These are phyloP conservation scores for Halisarca cf. caerulea DNA, from an alignment of 37 sponge, comb jelly and placozoan species.

Conservation along the genomic window DNA sequence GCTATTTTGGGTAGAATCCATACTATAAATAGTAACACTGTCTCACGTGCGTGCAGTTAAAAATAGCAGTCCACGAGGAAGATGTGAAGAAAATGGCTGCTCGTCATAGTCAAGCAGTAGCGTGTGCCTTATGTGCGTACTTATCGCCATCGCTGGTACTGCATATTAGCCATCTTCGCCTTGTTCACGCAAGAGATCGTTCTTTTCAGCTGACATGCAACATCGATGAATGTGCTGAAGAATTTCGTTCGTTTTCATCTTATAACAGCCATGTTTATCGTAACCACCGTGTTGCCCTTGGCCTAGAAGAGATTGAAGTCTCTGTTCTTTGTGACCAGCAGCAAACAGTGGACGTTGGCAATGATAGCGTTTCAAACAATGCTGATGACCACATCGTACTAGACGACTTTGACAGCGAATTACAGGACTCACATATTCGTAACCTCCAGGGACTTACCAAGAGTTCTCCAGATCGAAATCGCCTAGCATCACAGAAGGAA, in stretches of 20 bases:
- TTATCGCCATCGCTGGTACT: conserved; percentile 12
- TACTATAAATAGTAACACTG: no score
- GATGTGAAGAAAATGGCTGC: not conserved
- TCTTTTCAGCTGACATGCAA: conserved; percentile 32
- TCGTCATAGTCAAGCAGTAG: no score
- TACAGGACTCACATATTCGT: no score
- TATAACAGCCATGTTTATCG: conserved; percentile 44
- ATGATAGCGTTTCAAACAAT: not conserved
- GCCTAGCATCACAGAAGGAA: not conserved
- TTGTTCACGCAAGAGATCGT: conserved; percentile 36
- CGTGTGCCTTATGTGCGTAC: conserved; percentile 6
- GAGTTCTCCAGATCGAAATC: not conserved
- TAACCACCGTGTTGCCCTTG: conserved; percentile 6
- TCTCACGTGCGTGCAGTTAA: no score
- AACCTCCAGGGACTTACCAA: no score
- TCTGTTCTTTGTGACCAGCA: not conserved
- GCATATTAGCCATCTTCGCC: conserved; percentile 38
- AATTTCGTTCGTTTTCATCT: conserved; percentile 24
- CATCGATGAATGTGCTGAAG: conserved; percentile 21
- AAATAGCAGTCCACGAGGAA: not conserved
- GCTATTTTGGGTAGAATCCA: no score
- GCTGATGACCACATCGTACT: not conserved
- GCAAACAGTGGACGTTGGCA: not conserved
- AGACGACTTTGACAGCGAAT: not conserved
- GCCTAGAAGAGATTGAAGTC: not conserved